Evolutionary conservation across 1,140 invertebrate genomes (phyloP).

Genomic region (Kradibia gibbosae): DNA sequence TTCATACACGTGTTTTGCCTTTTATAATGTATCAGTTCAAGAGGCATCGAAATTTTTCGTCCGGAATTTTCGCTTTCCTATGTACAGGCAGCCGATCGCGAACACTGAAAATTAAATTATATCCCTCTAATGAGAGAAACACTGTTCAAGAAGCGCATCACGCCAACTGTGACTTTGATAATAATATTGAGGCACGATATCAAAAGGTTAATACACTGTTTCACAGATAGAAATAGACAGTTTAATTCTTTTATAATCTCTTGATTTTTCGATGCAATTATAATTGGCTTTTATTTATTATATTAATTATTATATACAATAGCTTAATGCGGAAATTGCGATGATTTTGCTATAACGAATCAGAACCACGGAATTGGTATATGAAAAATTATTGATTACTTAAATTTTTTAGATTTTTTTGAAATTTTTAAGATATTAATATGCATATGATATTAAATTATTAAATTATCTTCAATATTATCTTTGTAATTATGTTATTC

Average conservation of each 20-base stretch:
- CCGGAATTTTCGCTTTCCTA: constrained; percentile 54
- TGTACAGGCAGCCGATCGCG: constrained; percentile 11
- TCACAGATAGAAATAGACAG: background rate
- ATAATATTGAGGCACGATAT: constrained; percentile 4
- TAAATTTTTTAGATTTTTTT: too few species aligned
- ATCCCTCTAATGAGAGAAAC: background rate
- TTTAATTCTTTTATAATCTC: constrained; percentile 1
- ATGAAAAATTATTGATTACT: too few species aligned
- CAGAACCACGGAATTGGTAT: too few species aligned
- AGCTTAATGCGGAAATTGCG: background rate
- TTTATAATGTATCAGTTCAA: constrained; percentile 55
- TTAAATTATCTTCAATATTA: too few species aligned
- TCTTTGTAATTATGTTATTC: too few species aligned
- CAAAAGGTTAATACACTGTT: background rate
- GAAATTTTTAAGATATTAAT: too few species aligned
- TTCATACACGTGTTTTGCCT: constrained; percentile 53
- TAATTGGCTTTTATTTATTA: background rate
- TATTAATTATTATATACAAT: too few species aligned
- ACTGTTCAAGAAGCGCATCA: background rate
- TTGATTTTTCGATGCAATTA: background rate
- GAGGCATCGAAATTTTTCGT: constrained; percentile 20
- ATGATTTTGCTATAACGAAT: background rate
- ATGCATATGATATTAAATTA: too few species aligned
- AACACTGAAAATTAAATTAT: constrained; percentile 56
- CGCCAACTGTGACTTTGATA: constrained; percentile 17